A percentile compares a stretch with the other conserved stretches of the same genome.
Evolutionary conservation across 2,113 vertebrate species (phyloP).

Genomic region (Patagioenas fasciata): DNA sequence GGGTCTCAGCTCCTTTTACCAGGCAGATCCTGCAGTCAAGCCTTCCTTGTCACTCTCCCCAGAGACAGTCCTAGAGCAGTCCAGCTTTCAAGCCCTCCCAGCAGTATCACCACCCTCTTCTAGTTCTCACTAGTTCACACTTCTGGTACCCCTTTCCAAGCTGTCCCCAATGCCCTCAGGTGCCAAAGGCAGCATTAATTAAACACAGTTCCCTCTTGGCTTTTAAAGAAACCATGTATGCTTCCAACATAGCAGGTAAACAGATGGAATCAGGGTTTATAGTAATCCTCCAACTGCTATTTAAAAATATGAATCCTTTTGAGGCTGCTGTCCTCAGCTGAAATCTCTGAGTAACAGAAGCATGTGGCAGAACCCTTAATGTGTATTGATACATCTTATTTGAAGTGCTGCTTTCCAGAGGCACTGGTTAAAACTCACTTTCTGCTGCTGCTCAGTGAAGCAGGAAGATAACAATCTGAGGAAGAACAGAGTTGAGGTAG

Average conservation of each 20-base stretch:
- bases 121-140: neutral
- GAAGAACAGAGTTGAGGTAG: neutral
- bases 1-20: neutral
- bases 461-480: neutral
- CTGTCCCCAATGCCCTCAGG: neutral
- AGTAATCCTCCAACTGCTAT: constrained; percentile 2
- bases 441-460: neutral
- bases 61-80: neutral
- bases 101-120: neutral
- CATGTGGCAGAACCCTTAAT: neutral
- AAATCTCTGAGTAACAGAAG: neutral
- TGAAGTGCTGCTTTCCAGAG: neutral
- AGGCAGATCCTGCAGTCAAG: neutral
- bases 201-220: neutral
- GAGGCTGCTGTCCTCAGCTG: neutral
- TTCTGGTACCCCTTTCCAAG: neutral
- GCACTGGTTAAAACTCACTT: constrained; percentile 21
- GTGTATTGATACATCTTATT: neutral
- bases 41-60: neutral
- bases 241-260: neutral
- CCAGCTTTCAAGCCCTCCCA: neutral
- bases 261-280: neutral
- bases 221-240: neutral
- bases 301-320: constrained; percentile 2
- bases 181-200: neutral